Evolutionary conservation across 2,113 vertebrate species (phyloP).

Genomic region (Aegotheles bennettii): DNA sequence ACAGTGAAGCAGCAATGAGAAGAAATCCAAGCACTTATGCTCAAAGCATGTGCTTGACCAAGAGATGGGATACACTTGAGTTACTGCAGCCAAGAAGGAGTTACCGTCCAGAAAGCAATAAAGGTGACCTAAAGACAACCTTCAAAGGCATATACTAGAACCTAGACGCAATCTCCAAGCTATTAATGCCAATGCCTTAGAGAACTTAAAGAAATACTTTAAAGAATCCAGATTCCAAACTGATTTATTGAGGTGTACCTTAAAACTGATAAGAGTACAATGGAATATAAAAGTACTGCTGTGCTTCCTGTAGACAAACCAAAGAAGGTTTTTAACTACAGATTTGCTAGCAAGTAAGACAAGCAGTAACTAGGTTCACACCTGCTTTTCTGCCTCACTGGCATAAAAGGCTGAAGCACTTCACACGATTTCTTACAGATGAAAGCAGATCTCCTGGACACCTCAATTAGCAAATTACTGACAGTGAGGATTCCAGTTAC

Average conservation of each 20-base stretch:
- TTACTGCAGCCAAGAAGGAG: conserved; percentile 75
- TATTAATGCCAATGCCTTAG: neutral
- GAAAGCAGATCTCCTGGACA: neutral
- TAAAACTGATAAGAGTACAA: neutral
- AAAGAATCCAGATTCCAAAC: neutral
- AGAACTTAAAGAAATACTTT: no score
- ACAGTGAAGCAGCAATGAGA: conserved; percentile 78
- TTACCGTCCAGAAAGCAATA: conserved; percentile 87
- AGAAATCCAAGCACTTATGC: conserved; percentile 84
- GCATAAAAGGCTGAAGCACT: neutral
- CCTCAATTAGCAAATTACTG: neutral
- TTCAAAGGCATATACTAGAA: neutral
- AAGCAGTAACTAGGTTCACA: neutral
- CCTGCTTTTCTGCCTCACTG: neutral
- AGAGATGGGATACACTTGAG: conserved; percentile 91
- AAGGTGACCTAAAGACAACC: conserved; percentile 70
- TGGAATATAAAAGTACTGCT: neutral
- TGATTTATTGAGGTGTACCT: neutral
- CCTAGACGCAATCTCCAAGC: neutral
- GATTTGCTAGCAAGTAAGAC: neutral
- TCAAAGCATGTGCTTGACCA: conserved; percentile 90
- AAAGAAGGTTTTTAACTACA: neutral
- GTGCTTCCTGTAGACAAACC: neutral
- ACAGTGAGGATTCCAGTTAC: neutral
- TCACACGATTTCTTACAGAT: neutral